Base-by-base conservation (phyloP, 2,113 vertebrate species). In the Anolis carolinensis region DNA sequence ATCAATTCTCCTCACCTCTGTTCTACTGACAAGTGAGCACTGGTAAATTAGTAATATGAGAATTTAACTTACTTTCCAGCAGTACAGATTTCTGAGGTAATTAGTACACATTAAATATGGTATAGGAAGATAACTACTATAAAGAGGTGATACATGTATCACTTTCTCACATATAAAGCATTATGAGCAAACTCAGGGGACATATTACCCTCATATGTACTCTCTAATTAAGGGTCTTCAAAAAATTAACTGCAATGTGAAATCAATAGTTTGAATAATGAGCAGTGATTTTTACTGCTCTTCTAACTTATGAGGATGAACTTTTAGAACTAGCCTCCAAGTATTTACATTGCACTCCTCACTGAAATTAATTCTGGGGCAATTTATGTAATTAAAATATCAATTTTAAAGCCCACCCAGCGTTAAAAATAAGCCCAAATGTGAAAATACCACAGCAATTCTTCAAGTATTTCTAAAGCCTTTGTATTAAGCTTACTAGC, bases 41-140 rank as follows among this genome's bases (percentile, higher is more conserved):
- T 8, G 50, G 30, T 36, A 74, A 74, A 81, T n/a, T n/a, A 32
- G 2, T 34, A n/a, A 65, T 44, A 65, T 25, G 20, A 65, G 50
- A 88, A 73, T 30, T 85, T 91, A 88, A 93, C 23, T 82, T 59
- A 55, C 3, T 0, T 52, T 81, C 75, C 72, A 90, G 89, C 3
- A 1, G 65, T 84, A 80, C 76, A 90, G 88, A 88, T 85, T n/a
- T 50, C 81, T 77, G 44, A 85, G 78, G 81, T 90, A 92, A 93
- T 87, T 88, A 76, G 50, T 30, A 84, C 75, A 81, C 68, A 72
- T 3, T 73, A 84, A 81, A 30, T 71, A 44, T 44, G 2, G 39
- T 44, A 82, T 18, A 71, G 68, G 21, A 79, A 79, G 25, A 44
- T 23, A 32, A 39, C n/a, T 85, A 25, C 23, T 55, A 82, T 70